Percentiles rank a stretch among this genome's conserved stretches.
Conservation (phyloP, 2,797 vertebrate species). For the Pangasius djambal region DNA sequence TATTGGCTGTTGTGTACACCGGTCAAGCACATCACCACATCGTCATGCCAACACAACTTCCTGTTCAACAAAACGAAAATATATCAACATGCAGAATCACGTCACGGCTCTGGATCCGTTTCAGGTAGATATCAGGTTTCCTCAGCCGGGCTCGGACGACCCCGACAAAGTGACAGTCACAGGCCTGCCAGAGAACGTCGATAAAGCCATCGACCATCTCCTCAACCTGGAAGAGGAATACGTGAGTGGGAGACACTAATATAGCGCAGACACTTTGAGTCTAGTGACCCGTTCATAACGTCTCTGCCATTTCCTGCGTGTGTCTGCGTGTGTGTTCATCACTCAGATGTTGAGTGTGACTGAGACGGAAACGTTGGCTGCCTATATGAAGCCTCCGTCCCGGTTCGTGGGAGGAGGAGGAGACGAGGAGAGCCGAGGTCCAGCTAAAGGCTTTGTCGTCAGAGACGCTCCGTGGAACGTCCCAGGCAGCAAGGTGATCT, state of each 20-base stretch:
- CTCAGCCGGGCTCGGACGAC: conserved; percentile 76
- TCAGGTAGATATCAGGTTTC: conserved; percentile 82
- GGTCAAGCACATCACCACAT: too few relatives aligned
- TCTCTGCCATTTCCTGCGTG: not conserved
- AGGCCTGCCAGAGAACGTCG: conserved; percentile 78
- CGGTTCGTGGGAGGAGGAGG: conserved; percentile 68
- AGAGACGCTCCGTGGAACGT: conserved; percentile 81
- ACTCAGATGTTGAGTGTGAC: conserved; percentile 81
- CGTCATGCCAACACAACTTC: not conserved
- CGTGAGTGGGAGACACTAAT: conserved; percentile 66
- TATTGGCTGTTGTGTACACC: not conserved
- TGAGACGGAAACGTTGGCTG: conserved; percentile 82
- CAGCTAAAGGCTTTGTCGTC: conserved; percentile 78
- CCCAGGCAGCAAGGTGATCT: conserved; percentile 72
- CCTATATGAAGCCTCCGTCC: conserved; percentile 85
- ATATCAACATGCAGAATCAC: not conserved
- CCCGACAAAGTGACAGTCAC: conserved; percentile 79
- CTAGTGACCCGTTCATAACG: not conserved
- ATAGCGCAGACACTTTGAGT: not conserved
- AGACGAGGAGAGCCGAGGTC: conserved; percentile 68
- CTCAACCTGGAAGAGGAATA: conserved; percentile 85
- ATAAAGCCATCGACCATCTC: conserved; percentile 80
- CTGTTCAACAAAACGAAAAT: not conserved
- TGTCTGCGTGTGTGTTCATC: conserved; percentile 10
- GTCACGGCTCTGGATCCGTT: not conserved